These are phyloP conservation scores for Balaeniceps rex DNA, from an alignment of 2,113 vertebrate species.

Conservation along the genomic window DNA sequence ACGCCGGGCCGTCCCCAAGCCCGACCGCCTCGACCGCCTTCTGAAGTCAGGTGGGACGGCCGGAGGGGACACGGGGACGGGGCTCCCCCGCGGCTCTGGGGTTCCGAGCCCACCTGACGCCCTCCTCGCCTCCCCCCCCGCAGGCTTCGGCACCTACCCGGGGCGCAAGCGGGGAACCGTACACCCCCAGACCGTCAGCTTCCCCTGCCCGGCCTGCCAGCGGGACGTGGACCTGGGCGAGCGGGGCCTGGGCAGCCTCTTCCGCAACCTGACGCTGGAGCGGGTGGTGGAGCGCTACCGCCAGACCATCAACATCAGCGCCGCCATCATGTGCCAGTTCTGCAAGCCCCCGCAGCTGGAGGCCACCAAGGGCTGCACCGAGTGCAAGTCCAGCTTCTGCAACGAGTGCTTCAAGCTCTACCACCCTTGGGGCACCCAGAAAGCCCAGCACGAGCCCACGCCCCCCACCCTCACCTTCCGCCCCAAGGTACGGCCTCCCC, in stretches of 20 bases:
- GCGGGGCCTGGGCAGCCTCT: constrained; percentile 86
- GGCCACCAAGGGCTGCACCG: constrained; percentile 94
- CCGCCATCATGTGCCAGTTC: constrained; percentile 91
- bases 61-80: too few species aligned
- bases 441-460: constrained; percentile 93
- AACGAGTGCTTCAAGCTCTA: constrained; percentile 98
- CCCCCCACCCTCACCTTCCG: constrained; percentile 92
- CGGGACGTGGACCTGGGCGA: constrained; percentile 92
- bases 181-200: constrained; percentile 81
- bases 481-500: constrained; percentile 80
- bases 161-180: constrained; percentile 82
- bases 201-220: constrained; percentile 90
- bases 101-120: rapidly evolving
- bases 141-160: constrained; percentile 90
- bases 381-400: constrained; percentile 95
- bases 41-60: constrained; percentile 77
- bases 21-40: constrained; percentile 88
- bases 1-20: constrained; percentile 81
- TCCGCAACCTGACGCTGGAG: constrained; percentile 95
- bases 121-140: background rate
- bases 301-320: constrained; percentile 74
- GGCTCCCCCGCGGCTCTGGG: background rate
- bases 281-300: constrained; percentile 91
- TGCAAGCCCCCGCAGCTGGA: constrained; percentile 92
- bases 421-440: constrained; percentile 96